Evolutionary conservation across 2,888 invertebrate genomes (phyloP).

Genomic region (Archips crataeganus): DNA sequence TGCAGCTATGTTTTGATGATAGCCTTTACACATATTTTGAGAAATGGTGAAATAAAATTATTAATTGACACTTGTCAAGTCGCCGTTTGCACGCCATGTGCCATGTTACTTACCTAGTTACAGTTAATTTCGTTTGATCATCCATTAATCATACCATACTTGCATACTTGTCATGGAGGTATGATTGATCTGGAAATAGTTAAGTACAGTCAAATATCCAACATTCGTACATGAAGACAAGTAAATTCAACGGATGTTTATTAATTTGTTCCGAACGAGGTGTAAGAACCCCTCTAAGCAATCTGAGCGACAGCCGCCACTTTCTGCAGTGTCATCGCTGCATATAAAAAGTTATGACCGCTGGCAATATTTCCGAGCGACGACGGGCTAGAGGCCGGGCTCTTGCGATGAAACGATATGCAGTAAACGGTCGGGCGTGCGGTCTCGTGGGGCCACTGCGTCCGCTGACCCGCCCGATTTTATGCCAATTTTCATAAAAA

Average conservation of each 20-base stretch:
- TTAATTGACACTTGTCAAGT: too few relatives aligned
- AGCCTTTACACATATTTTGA: too few relatives aligned
- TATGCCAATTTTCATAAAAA: slow-evolving; percentile 87
- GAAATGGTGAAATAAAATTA: too few relatives aligned
- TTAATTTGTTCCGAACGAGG: not conserved
- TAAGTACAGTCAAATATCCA: not conserved
- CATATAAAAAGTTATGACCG: slow-evolving; percentile 86
- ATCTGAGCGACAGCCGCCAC: slow-evolving; percentile 63
- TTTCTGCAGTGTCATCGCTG: slow-evolving; percentile 85
- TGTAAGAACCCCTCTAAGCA: slow-evolving; percentile 58
- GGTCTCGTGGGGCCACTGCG: slow-evolving; percentile 81
- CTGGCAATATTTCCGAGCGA: slow-evolving; percentile 81
- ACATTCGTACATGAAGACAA: not conserved
- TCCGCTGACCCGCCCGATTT: slow-evolving; percentile 82
- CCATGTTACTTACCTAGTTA: too few relatives aligned
- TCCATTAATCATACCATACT: too few relatives aligned
- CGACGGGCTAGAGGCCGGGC: slow-evolving; percentile 56
- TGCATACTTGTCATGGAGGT: too few relatives aligned
- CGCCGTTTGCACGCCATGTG: too few relatives aligned
- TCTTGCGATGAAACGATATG: slow-evolving; percentile 80
- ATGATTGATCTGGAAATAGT: not conserved
- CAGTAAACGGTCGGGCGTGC: slow-evolving; percentile 85
- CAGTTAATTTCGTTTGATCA: too few relatives aligned
- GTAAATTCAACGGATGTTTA: not conserved
- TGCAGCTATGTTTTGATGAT: too few relatives aligned